phyloP scores from a whole-genome alignment of 2,113 vertebrate genomes.

The human (Homo sapiens) region DNA sequence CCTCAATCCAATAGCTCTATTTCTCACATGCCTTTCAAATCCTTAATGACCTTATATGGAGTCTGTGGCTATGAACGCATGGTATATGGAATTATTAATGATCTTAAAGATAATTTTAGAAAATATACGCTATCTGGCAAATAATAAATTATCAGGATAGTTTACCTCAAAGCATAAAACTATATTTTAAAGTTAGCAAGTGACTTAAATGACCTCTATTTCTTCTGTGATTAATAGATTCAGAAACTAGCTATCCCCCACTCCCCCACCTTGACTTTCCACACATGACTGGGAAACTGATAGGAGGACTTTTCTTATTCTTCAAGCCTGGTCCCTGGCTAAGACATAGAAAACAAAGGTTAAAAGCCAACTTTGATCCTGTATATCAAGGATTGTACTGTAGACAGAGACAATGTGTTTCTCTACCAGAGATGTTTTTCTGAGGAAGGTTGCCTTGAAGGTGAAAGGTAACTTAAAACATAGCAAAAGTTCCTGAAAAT shows the following conservation, averaged over 20 bases:
- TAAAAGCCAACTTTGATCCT: not conserved
- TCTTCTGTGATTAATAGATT: not conserved
- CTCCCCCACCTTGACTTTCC: not conserved
- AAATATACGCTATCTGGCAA: constrained; percentile 7
- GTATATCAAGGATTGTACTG: not conserved
- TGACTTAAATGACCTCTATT: not conserved
- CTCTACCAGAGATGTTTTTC: not conserved
- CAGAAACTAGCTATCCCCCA: not conserved
- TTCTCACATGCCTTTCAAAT: not conserved
- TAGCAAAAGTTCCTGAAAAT: not conserved
- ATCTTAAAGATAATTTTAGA: constrained; percentile 46
- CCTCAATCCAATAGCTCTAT: not conserved
- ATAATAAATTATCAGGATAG: not conserved
- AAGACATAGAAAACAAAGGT: not conserved
- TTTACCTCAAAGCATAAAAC: constrained; percentile 21
- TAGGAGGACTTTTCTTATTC: not conserved
- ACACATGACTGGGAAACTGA: not conserved
- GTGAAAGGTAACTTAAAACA: not conserved
- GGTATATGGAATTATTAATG: not conserved
- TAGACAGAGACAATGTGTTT: not conserved
- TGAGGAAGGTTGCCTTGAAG: not conserved
- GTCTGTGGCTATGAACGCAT: not conserved
- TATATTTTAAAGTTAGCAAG: constrained; percentile 25
- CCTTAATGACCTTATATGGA: not conserved
- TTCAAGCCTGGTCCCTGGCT: not conserved